Base-by-base conservation (phyloP, 2,113 vertebrate genomes). In the Ivindomyrus marchei region DNA sequence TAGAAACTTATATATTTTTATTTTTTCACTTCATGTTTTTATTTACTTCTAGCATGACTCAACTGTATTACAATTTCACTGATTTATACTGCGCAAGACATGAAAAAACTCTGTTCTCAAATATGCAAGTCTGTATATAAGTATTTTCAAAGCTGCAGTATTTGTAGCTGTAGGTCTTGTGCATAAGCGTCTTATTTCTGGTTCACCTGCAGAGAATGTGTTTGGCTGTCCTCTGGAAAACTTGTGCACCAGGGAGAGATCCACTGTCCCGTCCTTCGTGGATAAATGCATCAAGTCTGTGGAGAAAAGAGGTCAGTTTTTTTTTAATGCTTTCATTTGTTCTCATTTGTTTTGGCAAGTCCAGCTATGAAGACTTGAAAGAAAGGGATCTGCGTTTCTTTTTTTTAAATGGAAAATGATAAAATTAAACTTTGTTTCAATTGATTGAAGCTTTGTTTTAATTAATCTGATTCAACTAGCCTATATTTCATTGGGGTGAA, bases 201-300 rank as follows among this genome's bases (percentile, higher is more conserved):
- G 31, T 50, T 89, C 46, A 87, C 91, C 80, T 91, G 80, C 92
- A 99, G 98, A 99, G 49, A 98, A 97, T 90, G 96, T 99, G 58
- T 99, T 99, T 1, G 97, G 98, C 89, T 99, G 98, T 70, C 92
- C 96, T 2, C 94, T 99, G 93, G 95, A 96, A 66, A 95, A 77
- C 0, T 94, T 99, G 88, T 98, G 98, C 0, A 96, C 97, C 88
- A 91, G 97, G 5, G 98, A 99, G 90, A 95, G 94, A 92, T 88
- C 92, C 42, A 95, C 93, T 0, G 94, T 97, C 45, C 98, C 98
- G 0, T 95, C 70, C 56, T 99, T 99, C 0, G 94, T 99, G 86
- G 96, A 96, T 92, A 97, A 98, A 89, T 98, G 97, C 93, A 97
- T 99, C 93, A 93, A 91, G 91, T 91, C 95, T 0, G 97, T 98